Conservation (phyloP, 92 coral and sea anemone genomes). For the Bergia puertoricense region DNA sequence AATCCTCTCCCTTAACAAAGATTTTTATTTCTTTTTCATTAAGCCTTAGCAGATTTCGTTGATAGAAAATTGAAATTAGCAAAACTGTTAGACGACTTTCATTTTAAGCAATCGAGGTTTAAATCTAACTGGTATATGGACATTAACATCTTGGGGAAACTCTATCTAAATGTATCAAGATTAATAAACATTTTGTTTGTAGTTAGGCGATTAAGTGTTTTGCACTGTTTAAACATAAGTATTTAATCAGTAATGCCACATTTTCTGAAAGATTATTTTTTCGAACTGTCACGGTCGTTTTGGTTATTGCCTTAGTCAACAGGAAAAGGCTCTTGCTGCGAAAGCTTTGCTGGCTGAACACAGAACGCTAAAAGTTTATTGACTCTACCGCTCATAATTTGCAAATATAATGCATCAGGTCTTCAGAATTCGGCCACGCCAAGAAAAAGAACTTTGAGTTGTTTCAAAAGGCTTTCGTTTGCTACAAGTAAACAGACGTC, state of each 20-base stretch:
- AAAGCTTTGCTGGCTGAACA: background rate
- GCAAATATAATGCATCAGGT: background rate
- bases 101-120: background rate
- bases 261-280: background rate
- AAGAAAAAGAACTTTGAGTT: background rate
- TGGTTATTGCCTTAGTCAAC: background rate
- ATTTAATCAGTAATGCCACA: background rate
- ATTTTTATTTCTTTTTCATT: background rate
- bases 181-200: constrained; percentile 29
- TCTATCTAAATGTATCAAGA: constrained; percentile 3
- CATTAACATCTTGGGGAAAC: background rate
- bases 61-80: background rate
- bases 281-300: background rate
- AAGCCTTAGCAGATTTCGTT: background rate
- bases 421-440: background rate
- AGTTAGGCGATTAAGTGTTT: background rate
- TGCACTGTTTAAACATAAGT: constrained; percentile 4
- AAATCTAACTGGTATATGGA: background rate
- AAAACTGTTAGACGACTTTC: background rate
- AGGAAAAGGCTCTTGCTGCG: background rate
- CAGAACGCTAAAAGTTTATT: background rate
- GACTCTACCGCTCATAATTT: background rate
- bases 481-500: constrained; percentile 8
- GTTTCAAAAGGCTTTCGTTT: constrained; percentile 3
- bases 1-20: background rate